Evolutionary conservation across 2,113 vertebrate genomes (phyloP), one percentile per base, ranked within the genome.

Genomic region (Martes martes): DNA sequence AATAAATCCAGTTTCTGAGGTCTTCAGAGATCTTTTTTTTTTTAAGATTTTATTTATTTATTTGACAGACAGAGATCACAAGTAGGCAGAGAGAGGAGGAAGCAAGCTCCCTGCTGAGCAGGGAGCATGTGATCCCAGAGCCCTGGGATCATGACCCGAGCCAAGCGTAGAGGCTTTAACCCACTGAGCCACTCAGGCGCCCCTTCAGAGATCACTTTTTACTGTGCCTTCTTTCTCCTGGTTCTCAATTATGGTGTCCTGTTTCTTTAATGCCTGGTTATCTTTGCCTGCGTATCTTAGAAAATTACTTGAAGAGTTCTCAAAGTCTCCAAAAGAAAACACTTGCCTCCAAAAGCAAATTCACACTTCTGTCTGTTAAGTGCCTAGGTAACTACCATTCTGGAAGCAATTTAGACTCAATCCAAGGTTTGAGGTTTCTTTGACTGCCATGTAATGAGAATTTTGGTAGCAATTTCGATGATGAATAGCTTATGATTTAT

Each of bases 281-380:
- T 52, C 33, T 84, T 79, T 57, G 19, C 78, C 36, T 57, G 26
- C 36, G 19, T 83, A 57, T 61, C 55, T 65, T 47, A 71, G 52
- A 81, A 73, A 95, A 42, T 28, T 86, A 89, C 10, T 57, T 50
- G 59, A 89, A 93, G 47, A 59, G 59, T 50, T 84, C 84, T 89
- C 57, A 67, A 93, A 57, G 79, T 33, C 69, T 84, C 74, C 74
- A 33, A 89, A 65, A n/a, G 15, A 81, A 81, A 45, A 52, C 24
- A 8, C 76, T 82, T 81, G 88, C 83, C n/a, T 92, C 83, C 55
- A 92, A 74, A 89, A 76, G 67, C 76, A 96, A 83, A 89, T 47
- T 39, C 76, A 59, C 57, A 80, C 42, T 88, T 94, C 11, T 39
- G 69, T 80, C 84, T 81, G 74, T 88, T 69, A 59, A 69, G 36